These are phyloP conservation scores for Priocnemis perturbator DNA, from an alignment of 2,888 invertebrate genomes.

Conservation along the genomic window DNA sequence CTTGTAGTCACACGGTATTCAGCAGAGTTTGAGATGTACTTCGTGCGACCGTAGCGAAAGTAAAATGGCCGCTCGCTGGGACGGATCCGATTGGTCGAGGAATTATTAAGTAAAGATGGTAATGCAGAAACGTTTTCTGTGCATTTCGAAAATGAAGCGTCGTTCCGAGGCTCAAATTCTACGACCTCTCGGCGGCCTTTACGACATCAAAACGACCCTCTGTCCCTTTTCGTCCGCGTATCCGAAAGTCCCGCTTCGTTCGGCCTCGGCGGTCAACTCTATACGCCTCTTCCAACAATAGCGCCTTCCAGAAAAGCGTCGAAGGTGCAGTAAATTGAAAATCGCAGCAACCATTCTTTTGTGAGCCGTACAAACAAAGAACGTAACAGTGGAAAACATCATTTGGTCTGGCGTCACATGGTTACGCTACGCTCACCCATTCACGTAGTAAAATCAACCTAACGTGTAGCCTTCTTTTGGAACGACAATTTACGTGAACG, in stretches of 20 bases:
- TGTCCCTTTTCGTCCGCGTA: too few relatives aligned
- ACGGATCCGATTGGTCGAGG: conserved; percentile 39
- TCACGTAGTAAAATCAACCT: too few relatives aligned
- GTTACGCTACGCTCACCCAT: too few relatives aligned
- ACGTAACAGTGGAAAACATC: conserved; percentile 26
- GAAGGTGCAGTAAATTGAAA: too few relatives aligned
- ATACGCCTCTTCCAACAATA: not conserved
- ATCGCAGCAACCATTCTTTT: too few relatives aligned
- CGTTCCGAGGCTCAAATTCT: not conserved
- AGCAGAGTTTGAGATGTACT: conserved; percentile 44
- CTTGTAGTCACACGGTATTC: conserved; percentile 54
- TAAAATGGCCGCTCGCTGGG: conserved; percentile 60
- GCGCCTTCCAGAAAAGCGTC: not conserved
- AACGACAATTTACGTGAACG: too few relatives aligned
- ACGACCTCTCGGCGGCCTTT: not conserved
- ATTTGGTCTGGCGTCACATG: too few relatives aligned
- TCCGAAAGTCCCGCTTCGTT: too few relatives aligned
- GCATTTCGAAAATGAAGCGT: not conserved
- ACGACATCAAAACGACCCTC: too few relatives aligned
- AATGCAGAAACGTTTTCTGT: conserved; percentile 28
- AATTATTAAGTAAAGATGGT: conserved; percentile 47
- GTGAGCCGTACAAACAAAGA: conserved; percentile 21
- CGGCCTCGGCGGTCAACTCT: too few relatives aligned
- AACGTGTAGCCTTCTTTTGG: too few relatives aligned
- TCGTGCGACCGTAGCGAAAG: conserved; percentile 71